Evolutionary conservation across 92 coral and sea anemone species (phyloP), one percentile per base, ranked within the genome.

Genomic region (Virgularia gustaviana): DNA sequence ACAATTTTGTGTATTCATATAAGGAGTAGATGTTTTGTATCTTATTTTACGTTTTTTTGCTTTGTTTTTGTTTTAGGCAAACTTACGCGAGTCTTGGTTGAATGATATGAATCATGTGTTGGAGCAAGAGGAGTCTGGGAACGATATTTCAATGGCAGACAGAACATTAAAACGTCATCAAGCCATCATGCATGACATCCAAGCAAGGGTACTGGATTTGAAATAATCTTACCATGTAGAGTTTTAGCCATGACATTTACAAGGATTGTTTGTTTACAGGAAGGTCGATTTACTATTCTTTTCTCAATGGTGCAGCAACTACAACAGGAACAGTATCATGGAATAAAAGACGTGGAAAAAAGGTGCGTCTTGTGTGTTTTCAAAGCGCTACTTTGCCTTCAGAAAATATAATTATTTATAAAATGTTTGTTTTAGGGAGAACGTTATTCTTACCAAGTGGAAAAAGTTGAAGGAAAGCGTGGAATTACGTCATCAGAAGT

Each of bases 101-200:
- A 94, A 92, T 72, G 98, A 92, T 71, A 92, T 92, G 90, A 89
- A 86, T 92, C 98, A 92, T 25, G 98, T 92, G 38, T 65, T 92
- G 23, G 96, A 92, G 72, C 94, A 90, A 39, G 96, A 89, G 53
- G 90, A 82, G 25, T 83, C 83, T 49, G 90, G 96, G 4, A 90
- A 87, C 36, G 94, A 92, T 60, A 89, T 91, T 10, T 88, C 94
- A 16, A 89, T 89, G 24, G 98, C 88, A 18, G 98, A 92, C 34
- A 87, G 90, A 12, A 89, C 98, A 9, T 74, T 92, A 49, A 92
- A 89, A 49, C 81, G 98, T 36, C 95, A 92, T 43, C 96, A 92
- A 59, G 98, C 98, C 23, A 92, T 92, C 28, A 85, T 90, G 59
- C 88, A 91, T 12, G 98, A 92, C 45, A 88, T 92, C 38, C 90